Base-by-base conservation (phyloP, 2,797 vertebrate species). In the Australoheros facetus region DNA sequence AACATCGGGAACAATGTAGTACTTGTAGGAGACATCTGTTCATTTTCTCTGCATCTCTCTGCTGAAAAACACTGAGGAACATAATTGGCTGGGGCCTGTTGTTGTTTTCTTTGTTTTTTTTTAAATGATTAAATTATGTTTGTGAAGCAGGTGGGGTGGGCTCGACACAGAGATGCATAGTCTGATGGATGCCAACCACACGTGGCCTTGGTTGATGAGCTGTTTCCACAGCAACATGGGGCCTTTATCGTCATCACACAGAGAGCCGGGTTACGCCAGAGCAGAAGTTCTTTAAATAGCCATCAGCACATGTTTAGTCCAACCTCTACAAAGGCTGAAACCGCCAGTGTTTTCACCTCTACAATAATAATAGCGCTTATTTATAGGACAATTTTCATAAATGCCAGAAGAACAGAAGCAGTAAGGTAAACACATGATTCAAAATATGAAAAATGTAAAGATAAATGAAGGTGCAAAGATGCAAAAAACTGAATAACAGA, bases 221-320 rank as follows among this genome's bases (percentile, higher is more conserved):
- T 14, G 89, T 93, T 92, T 87, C 91, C 92, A 91, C 71, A 70
- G 90, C 84, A 89, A 91, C 91, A 7, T 32, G 14, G 74, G 77
- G 80, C 71, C 88, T 84, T 80, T 64, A 64, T 62, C 81, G 72
- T 88, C 87, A 88, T 85, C 81, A 34, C 81, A 53, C 1, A 26
- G 73, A 60, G 80, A 59, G 79, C 78, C 0, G 48, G 84, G 75
- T 85, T 76, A 85, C 45, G 72, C 62, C 71, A 21, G 85, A 55
- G 78, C 85, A 87, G 62, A 42, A 66, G 56, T 53, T 73, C 87
- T 90, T 88, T 88, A 89, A 88, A 87, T 89, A 90, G 82, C 70
- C 75, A 54, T 53, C 72, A 30, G 77, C 73, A 39, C 82, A 60
- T n/a, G 45, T 77, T 56, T 17, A 73, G 56, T n/a, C 54, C 58